Base-by-base conservation (phyloP, 2,113 vertebrate species). In the Scartelaos histophorus region DNA sequence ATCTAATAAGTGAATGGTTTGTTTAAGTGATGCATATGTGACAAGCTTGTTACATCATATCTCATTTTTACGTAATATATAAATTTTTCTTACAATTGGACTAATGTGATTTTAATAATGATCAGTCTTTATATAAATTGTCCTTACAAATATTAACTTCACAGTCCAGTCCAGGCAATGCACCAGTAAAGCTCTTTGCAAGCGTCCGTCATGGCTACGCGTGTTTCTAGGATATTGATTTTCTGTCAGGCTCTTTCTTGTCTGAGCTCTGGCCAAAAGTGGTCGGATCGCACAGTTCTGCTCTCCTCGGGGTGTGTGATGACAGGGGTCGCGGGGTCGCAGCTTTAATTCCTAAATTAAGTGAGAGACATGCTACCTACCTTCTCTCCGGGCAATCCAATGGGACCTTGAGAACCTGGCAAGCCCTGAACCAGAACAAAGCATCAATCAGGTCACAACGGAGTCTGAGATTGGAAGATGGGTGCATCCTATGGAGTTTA, bases 351-450 rank as follows among this genome's bases (percentile, higher is more conserved):
- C 45, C 70, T 34, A 83, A 81, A 88, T 79, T 61, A 88, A 86
- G 81, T 76, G 75, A 80, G 66, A 78, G 66, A 81, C 71, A 82
- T 60, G 70, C 21, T 22, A 69, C 93, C 91, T 85, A 98, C 97
- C 95, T 97, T 98, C 77, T 95, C 94, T 75, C 97, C 97, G 1
- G 95, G 95, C 80, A 92, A 65, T 67, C 96, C 97, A 0, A 98
- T 95, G 17, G 85, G 89, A 64, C 97, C 97, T 87, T 98, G 97
- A 51, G 96, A 88, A 61, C 97, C 97, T 0, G 93, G 91, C 60
- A 96, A 91, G 47, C 97, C 97, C 97, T 98, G 80, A 0, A 71
- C 58, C 75, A 61, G 82, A 82, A 88, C 75, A 87, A 83, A 72
- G 66, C 74, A 76, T 87, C 75, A 80, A 82, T 85, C 73, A 84